Conservation (phyloP, 2,797 vertebrate genomes). For the Clarias laeviceps region DNA sequence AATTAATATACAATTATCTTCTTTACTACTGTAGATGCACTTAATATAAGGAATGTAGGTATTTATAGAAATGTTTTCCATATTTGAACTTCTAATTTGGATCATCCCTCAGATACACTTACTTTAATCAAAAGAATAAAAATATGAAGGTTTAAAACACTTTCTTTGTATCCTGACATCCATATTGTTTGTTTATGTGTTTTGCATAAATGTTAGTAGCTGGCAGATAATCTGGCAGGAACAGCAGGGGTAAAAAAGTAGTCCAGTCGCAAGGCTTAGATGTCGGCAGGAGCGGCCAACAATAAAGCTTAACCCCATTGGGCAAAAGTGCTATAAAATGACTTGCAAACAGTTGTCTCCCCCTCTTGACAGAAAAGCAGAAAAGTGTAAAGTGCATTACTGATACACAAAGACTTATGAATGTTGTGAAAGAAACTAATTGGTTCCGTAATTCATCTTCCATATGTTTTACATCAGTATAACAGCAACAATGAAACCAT, state of each 20-base stretch:
- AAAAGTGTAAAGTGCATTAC: background rate
- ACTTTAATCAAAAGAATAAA: constrained; percentile 13
- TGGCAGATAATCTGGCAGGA: background rate
- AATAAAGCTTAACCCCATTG: background rate
- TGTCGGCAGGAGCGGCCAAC: background rate
- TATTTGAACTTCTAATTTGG: background rate
- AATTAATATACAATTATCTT: constrained; percentile 6
- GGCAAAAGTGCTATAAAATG: background rate
- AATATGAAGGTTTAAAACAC: background rate
- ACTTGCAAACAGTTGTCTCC: background rate
- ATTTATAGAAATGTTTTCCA: background rate
- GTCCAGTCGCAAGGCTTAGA: background rate
- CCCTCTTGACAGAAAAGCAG: background rate
- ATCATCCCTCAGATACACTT: constrained; percentile 23
- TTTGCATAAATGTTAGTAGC: background rate
- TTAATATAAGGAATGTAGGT: background rate
- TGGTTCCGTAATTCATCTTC: background rate
- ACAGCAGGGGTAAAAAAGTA: background rate
- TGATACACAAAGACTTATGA: background rate
- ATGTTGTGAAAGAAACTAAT: background rate
- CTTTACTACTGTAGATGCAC: background rate
- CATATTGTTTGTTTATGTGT: background rate
- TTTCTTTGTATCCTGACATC: background rate
- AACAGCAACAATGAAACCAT: background rate
- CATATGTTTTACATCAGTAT: background rate